These are phyloP conservation scores for Drosophila sucinea DNA, from an alignment of 1,140 invertebrate species.

Conservation along the genomic window DNA sequence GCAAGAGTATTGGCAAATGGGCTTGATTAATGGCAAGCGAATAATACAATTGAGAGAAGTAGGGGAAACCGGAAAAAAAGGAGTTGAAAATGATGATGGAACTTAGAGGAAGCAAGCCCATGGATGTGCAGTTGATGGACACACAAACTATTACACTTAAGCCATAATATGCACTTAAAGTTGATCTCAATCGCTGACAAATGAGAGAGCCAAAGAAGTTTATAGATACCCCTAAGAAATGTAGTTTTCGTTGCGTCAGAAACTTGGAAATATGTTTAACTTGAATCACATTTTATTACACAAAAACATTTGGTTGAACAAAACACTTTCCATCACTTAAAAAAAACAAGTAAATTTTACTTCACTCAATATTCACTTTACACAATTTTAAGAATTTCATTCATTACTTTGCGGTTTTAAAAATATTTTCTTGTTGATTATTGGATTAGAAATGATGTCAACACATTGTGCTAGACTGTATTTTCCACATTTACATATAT, in stretches of 20 bases:
- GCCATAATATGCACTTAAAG: neutral
- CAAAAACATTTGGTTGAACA: no score
- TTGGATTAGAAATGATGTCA: constrained; percentile 9
- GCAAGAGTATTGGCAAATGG: constrained; percentile 3
- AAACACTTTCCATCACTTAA: neutral
- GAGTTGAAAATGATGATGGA: constrained; percentile 24
- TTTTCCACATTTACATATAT: neutral
- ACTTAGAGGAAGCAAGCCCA: constrained; percentile 18
- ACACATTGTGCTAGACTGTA: constrained; percentile 1
- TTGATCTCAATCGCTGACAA: no score
- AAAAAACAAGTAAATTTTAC: neutral
- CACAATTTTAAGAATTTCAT: neutral
- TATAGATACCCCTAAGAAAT: no score
- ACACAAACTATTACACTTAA: neutral
- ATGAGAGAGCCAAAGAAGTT: no score
- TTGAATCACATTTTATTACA: no score
- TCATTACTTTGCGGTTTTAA: neutral
- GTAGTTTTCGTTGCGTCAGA: no score
- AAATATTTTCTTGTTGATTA: neutral
- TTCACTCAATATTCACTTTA: neutral
- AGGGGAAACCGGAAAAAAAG: constrained; percentile 40
- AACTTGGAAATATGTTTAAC: no score
- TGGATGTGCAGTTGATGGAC: neutral
- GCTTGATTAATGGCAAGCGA: constrained; percentile 54
- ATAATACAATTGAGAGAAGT: constrained; percentile 21